Evolutionary conservation across 2,113 vertebrate genomes (phyloP), one percentile per base, ranked within the genome.

Genomic region (Colossoma macropomum): DNA sequence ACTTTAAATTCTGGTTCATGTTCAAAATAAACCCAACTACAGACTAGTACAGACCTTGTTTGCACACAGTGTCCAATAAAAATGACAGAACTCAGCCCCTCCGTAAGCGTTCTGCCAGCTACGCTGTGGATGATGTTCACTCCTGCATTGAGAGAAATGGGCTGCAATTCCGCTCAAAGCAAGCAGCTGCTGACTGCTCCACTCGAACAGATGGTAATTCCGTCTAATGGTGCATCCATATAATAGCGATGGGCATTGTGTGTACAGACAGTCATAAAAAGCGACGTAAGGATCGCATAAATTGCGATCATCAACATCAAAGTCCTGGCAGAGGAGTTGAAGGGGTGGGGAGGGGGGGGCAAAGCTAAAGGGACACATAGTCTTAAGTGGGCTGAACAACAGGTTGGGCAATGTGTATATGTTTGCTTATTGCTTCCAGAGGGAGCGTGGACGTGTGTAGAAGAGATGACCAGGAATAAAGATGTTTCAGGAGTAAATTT

Each of bases 281-380:
- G 93, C 94, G 94, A 95, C 93, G 95, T 96, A 96, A 95, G 93
- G 94, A 95, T 95, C 93, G 95, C 96, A 96, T 96, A 95, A 96
- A 97, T 96, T 96, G 95, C 96, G 94, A 95, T 96, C 94, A 95
- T 95, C 95, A 95, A 96, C 95, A 96, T 95, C 95, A 95, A 95
- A 95, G 65, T 93, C 91, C 94, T 96, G 96, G 95, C 96, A 95
- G 93, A 86, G 80, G 75, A 66, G 66, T 68, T 45, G 25, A 82
- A 34, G 30, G 21, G 38, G 32, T 25, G 32, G 66, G 63, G 59
- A 41, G 63, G 84, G 6, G 45, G 65, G 68, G 75, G 75, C 75
- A 74, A 71, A 66, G 71, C 79, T 84, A 83, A 84, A 85, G 79
- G 80, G 79, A 86, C 52, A 82, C 74, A 71, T 59, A 71, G 63